Conservation (phyloP, 2,113 vertebrate genomes). For the Neolamprologus toae region DNA sequence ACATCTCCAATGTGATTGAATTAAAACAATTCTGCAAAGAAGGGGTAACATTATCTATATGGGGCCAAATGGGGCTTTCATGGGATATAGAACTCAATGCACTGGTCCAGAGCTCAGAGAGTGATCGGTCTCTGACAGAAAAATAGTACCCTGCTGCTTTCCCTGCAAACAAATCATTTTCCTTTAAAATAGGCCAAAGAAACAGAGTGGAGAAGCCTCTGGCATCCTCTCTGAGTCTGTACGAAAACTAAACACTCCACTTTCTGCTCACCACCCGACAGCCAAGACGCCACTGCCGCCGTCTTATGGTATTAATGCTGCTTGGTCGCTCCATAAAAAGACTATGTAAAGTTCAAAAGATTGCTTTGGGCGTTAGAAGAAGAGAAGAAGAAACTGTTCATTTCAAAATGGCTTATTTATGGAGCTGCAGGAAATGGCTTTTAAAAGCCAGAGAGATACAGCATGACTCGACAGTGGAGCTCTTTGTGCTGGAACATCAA, state of each 20-base stretch:
- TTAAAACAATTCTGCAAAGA: background rate
- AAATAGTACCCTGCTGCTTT: conserved; percentile 22
- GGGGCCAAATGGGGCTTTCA: background rate
- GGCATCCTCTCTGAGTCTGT: conserved; percentile 26
- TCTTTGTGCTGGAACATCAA: conserved; percentile 6
- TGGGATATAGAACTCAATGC: background rate
- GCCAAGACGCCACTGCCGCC: background rate
- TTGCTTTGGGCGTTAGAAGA: conserved; percentile 24
- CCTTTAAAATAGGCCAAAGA: background rate
- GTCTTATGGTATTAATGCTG: conserved; percentile 43
- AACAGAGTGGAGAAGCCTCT: conserved; percentile 7
- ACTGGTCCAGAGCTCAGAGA: background rate
- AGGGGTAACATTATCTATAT: background rate
- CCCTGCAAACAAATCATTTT: conserved; percentile 22
- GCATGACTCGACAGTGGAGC: background rate
- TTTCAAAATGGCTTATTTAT: conserved; percentile 36
- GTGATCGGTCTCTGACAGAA: background rate
- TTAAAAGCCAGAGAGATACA: conserved; percentile 3
- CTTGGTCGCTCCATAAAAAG: conserved; percentile 26
- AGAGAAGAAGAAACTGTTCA: conserved; percentile 12
- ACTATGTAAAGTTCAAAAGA: conserved; percentile 42
- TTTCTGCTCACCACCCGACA: background rate
- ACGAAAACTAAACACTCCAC: conserved; percentile 30
- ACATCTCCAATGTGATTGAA: background rate
- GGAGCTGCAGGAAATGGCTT: conserved; percentile 13